phyloP scores from a whole-genome alignment of 1,140 invertebrate species.

The Drosophila orena region DNA sequence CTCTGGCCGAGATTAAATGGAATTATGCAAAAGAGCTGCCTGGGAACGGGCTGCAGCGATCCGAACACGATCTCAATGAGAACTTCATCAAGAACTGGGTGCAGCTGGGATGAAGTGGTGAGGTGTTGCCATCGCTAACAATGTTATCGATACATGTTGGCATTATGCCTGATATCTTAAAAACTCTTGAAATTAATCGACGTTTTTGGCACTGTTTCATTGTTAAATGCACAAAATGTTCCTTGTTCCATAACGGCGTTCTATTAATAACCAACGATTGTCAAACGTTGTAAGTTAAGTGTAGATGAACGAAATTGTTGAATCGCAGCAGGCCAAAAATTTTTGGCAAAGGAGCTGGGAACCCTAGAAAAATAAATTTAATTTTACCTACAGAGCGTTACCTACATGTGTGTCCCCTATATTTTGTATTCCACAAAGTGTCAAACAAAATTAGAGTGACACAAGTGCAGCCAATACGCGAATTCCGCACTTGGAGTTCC shows the following conservation, averaged over 20 bases:
- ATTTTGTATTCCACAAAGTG: conserved; percentile 28
- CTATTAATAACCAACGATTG: too few species aligned
- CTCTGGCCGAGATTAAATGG: conserved; percentile 73
- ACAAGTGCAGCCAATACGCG: conserved; percentile 8
- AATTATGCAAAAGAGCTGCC: conserved; percentile 61
- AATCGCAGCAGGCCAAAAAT: background rate
- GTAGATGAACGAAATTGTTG: background rate
- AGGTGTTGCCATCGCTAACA: conserved; percentile 32
- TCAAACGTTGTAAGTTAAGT: too few species aligned
- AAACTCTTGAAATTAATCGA: too few species aligned
- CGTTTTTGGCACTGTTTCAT: background rate
- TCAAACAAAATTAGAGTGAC: conserved; percentile 2
- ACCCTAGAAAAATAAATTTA: background rate
- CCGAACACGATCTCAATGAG: conserved; percentile 43
- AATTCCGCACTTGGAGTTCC: background rate
- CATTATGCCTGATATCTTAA: background rate
- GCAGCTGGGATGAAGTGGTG: conserved; percentile 39
- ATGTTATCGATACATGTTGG: conserved; percentile 24
- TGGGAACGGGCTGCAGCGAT: conserved; percentile 38
- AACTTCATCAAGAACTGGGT: conserved; percentile 52
- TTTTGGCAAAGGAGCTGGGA: background rate
- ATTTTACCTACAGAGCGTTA: background rate
- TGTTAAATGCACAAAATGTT: too few species aligned
- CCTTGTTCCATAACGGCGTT: too few species aligned
- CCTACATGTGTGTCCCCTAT: conserved; percentile 7